phyloP scores from a whole-genome alignment of 2,888 invertebrate genomes.

The Boloria euphrosyne region DNA sequence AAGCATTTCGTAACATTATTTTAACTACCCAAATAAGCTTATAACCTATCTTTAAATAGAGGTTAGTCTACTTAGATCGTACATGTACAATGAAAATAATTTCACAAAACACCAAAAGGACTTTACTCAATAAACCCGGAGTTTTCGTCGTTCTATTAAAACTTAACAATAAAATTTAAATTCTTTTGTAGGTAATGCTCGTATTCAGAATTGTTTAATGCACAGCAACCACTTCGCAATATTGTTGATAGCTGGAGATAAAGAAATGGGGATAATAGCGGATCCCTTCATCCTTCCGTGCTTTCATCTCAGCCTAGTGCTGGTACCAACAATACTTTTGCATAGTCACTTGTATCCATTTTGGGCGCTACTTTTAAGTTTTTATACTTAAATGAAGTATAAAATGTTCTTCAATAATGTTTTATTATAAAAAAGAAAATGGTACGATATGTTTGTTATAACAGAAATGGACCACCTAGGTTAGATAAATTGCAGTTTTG shows the following conservation, averaged over 20 bases:
- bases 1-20: too few relatives aligned
- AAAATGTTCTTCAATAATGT: constrained; percentile 2
- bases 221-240: constrained; percentile 13
- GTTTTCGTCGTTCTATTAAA: not conserved
- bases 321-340: constrained; percentile 24
- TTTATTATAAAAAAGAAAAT: not conserved
- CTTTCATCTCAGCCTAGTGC: constrained; percentile 17
- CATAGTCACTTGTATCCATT: constrained; percentile 24
- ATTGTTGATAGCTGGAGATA: constrained; percentile 15
- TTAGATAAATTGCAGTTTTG: too few relatives aligned
- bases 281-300: constrained; percentile 12
- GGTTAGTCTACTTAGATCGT: too few relatives aligned
- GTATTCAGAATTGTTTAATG: constrained; percentile 18
- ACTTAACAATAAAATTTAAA: constrained; percentile 18
- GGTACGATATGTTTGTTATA: too few relatives aligned
- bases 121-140: not conserved
- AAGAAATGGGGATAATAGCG: constrained; percentile 19
- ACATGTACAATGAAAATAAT: not conserved
- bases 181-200: constrained; percentile 12
- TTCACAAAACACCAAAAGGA: not conserved
- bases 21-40: too few relatives aligned
- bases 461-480: too few relatives aligned
- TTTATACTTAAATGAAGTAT: constrained; percentile 14
- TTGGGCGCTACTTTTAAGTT: constrained; percentile 15
- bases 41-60: too few relatives aligned